Conservation (phyloP, 2,113 vertebrate species). For the Gavia stellata region DNA sequence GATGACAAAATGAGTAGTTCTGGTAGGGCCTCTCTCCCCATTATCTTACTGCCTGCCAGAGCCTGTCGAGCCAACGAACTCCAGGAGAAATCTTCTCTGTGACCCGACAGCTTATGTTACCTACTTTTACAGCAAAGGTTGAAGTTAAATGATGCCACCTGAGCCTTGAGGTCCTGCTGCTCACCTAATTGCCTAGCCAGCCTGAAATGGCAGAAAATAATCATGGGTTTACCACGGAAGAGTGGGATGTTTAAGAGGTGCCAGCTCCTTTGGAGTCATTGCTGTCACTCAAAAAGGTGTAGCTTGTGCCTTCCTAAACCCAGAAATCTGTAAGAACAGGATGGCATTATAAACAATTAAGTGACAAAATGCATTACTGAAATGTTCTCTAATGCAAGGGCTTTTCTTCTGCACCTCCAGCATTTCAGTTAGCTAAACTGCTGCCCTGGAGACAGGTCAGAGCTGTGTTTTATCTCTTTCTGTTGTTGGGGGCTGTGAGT, state of each 20-base stretch:
- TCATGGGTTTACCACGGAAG: background rate
- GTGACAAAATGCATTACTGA: background rate
- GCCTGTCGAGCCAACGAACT: background rate
- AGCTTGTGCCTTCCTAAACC: background rate
- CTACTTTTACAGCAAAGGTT: background rate
- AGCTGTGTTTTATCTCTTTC: background rate
- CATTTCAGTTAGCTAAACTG: background rate
- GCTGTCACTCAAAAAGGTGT: background rate
- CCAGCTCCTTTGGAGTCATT: background rate
- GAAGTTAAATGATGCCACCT: background rate
- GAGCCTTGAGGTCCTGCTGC: background rate
- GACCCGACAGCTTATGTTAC: background rate
- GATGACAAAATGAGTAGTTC: background rate
- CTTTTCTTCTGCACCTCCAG: background rate
- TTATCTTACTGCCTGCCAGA: background rate
- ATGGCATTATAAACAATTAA: background rate
- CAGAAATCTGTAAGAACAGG: background rate
- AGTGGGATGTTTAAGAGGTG: background rate
- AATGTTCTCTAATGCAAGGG: background rate
- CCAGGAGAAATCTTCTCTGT: background rate
- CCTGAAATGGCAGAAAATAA: background rate
- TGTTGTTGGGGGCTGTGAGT: background rate
- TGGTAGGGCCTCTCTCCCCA: background rate
- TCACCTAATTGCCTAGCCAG: background rate
- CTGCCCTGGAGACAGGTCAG: background rate